Base-by-base conservation (phyloP, 2,797 vertebrate genomes). In the Clarias platycephalus region DNA sequence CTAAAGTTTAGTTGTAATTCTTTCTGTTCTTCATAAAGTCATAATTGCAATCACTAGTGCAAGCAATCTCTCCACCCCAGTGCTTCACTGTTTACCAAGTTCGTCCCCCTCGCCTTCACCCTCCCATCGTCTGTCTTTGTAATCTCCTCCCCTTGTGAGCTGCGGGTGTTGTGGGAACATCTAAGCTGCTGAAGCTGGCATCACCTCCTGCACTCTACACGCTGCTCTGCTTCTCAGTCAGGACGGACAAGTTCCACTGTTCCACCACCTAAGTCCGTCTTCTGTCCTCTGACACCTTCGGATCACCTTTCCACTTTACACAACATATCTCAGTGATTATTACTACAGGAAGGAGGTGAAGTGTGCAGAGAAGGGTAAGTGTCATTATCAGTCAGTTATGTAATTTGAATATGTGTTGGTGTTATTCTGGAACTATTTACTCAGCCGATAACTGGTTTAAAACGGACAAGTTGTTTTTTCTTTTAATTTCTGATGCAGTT, bases 131-230 rank as follows among this genome's bases (percentile, higher is more conserved):
- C 60, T 66, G 74, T 63, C 67, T 85, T 74, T 20, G 1, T 37
- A 85, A 74, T 82, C 87, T 88, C 88, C 90, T 84, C 88, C 88
- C 74, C 66, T 81, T 84, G 71, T 64, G 76, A 85, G 76, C 60
- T 77, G 78, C 18, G 58, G 44, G 80, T 83, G 80, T 81, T 63
- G 72, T 75, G 49, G 76, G 84, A 89, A 85, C 62, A 84, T 86
- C 78, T 89, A 34, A 86, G 86, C 83, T 74, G 67, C 75, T n/a
- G 18, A 34, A 79, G 16, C 53, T 75, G 80, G 82, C 66, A 83
- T 83, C 81, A 82, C 44, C 79, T 81, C 75, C 82, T 64, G 63
- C 20, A 74, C 22, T 67, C 77, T 64, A 68, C 40, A 40, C 77
- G 70, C 75, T 26, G 71, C 70, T 60, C 75, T 34, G 63, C 70